phyloP scores from a whole-genome alignment of 1,140 invertebrate genomes.

The Apis florea region DNA sequence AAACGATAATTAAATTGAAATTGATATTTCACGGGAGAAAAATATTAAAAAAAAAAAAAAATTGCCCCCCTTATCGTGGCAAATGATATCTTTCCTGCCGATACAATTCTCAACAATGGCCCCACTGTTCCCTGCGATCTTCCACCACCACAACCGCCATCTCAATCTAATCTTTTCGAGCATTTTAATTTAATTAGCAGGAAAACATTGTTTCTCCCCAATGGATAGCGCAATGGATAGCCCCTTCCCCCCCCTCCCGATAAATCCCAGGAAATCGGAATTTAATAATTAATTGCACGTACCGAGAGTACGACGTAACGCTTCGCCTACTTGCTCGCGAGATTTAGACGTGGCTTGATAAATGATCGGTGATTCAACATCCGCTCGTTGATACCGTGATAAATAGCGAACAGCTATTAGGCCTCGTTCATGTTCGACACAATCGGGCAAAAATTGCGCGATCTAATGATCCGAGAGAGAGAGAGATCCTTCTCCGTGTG shows the following conservation, averaged over 20 bases:
- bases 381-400: constrained; percentile 40
- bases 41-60: neutral
- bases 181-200: constrained; percentile 44
- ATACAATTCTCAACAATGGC: neutral
- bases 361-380: constrained; percentile 51
- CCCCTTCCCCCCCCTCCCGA: no score
- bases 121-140: neutral
- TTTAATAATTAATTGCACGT: constrained; percentile 41
- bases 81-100: neutral
- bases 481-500: neutral
- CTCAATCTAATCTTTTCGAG: constrained; percentile 35
- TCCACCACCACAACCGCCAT: neutral
- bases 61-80: neutral
- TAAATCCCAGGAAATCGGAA: constrained; percentile 33
- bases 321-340: constrained; percentile 16
- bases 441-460: constrained; percentile 17
- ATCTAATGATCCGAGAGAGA: neutral
- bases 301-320: neutral
- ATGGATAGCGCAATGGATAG: neutral
- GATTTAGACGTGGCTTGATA: constrained; percentile 42
- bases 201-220: constrained; percentile 25
- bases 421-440: constrained; percentile 5
- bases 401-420: constrained; percentile 27
- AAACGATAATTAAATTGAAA: no score
- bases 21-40: neutral